Evolutionary conservation across 2,888 invertebrate species (phyloP).

Genomic region (Herminia tarsipennalis): DNA sequence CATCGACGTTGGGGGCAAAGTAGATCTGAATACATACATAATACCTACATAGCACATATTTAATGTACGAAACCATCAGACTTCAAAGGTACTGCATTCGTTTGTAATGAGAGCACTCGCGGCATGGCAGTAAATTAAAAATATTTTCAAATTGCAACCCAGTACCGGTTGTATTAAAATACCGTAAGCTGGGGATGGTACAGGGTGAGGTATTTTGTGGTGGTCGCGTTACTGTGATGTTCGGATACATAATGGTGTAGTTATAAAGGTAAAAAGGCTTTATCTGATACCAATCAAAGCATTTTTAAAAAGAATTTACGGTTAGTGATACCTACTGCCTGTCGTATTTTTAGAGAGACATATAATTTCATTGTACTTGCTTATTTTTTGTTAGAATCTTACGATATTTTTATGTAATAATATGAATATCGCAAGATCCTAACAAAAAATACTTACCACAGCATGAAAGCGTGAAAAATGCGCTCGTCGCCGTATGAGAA

Average conservation of each 20-base stretch:
- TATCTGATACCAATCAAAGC: too few relatives aligned
- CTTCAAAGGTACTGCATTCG: conserved; percentile 61
- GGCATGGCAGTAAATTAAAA: conserved; percentile 63
- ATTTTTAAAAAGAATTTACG: too few relatives aligned
- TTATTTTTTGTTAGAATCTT: too few relatives aligned
- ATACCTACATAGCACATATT: conserved; percentile 15
- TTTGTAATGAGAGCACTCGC: conserved; percentile 59
- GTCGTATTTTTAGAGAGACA: too few relatives aligned
- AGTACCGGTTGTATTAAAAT: conserved; percentile 36
- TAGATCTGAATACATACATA: conserved; percentile 25
- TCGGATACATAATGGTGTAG: too few relatives aligned
- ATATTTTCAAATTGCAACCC: conserved; percentile 64
- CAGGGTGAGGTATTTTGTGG: conserved; percentile 12
- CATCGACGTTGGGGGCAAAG: conserved; percentile 31
- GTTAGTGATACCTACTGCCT: too few relatives aligned
- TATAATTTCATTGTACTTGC: too few relatives aligned
- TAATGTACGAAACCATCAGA: conserved; percentile 43
- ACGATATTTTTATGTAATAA: too few relatives aligned
- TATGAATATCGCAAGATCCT: too few relatives aligned
- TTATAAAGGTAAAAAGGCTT: neutral
- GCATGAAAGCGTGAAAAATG: too few relatives aligned
- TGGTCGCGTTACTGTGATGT: conserved; percentile 7
- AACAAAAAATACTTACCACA: too few relatives aligned
- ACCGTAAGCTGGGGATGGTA: conserved; percentile 22
- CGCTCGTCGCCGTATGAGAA: too few relatives aligned